Evolutionary conservation across 2,888 invertebrate species (phyloP), one percentile per base, ranked within the genome.

Genomic region (Drosophila longiperda): DNA sequence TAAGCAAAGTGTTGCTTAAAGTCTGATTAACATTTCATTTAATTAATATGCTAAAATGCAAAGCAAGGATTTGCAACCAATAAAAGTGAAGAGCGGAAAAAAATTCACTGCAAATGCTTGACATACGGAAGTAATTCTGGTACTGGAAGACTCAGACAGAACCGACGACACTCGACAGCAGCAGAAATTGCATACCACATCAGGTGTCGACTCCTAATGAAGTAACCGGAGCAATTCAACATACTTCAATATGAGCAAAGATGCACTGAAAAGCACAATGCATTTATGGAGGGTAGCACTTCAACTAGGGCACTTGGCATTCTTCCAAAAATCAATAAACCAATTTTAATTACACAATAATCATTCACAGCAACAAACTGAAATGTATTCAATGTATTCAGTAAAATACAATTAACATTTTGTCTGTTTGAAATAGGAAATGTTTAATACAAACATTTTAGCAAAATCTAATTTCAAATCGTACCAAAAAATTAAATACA

Each of bases 41-140:
- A 87, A 87, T 89, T 89, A 87, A 85, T 81, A 83, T 75, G 79
- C 83, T 87, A 87, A 86, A 83, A 75, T 69, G 82, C 65, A 78
- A 76, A 67, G 55, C 69, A 53, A 53, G 4, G 7, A 23, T 23
- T 23, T 45, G 45, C 45, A 15, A 57, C 40, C 70, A 66, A 42
- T 52, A 42, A 66, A 57, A 70, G 65, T 58, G 59, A 45, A 63
- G 17, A 57, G 62, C 15, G 42, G 36, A 48, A 23, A 65, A 15
- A 52, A 58, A 65, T 26, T 7, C n/a, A n/a, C 12, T 20, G 34
- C 26, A 59, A 26, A 49, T 48, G 58, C 50, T 53, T 62, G 62
- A 29, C 65, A 75, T 83, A 74, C 87, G 84, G 72, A 83, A 89
- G 80, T 85, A 81, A 87, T 89, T 85, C 84, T 71, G 80, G 87